Base-by-base conservation (phyloP, 2,113 vertebrate genomes). In the Cinclus cinclus region DNA sequence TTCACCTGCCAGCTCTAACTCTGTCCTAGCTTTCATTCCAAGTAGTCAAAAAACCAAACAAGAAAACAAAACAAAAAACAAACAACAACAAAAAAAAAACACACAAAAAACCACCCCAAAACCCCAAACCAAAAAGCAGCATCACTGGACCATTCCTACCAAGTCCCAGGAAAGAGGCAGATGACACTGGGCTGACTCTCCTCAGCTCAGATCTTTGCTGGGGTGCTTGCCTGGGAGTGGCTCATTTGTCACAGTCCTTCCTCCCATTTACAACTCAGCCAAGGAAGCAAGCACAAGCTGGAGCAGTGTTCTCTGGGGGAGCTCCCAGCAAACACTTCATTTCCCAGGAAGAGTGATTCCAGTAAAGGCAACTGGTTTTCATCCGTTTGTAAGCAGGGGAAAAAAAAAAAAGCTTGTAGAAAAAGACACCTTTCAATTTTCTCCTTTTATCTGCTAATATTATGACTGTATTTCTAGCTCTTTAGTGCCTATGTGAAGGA, bases 401-500 rank as follows among this genome's bases (percentile, higher is more conserved):
- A n/a, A 6, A 52, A 64, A n/a, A 73, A 71, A 68, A 67, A 83
- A 69, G 33, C 28, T 47, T 47, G 23, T 50, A 81, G 80, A 46
- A 83, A 80, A 92, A 95, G 70, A 70, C 9, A 88, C 33, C 22
- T 91, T 80, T 93, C 50, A 11, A 31, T 91, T 81, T 83, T 75
- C 56, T 82, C 24, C 49, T 70, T 44, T 71, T 74, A 80, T 68
- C 70, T 93, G 71, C 64, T 83, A 71, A 92, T 78, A 63, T 71
- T 67, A 31, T 55, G 68, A 90, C 35, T 80, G 33, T 50, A 69
- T 42, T 86, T 93, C 50, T 25, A 44, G 33, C 15, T 95, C 88
- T 79, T 83, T 17, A 63, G 44, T 41, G 24, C 35, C 78, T 77
- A 9, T 31, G 35, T 90, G 63, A 71, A 85, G 28, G 27, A 83